Conservation (phyloP, 2,888 invertebrate genomes). For the Caradrina kadenii region DNA sequence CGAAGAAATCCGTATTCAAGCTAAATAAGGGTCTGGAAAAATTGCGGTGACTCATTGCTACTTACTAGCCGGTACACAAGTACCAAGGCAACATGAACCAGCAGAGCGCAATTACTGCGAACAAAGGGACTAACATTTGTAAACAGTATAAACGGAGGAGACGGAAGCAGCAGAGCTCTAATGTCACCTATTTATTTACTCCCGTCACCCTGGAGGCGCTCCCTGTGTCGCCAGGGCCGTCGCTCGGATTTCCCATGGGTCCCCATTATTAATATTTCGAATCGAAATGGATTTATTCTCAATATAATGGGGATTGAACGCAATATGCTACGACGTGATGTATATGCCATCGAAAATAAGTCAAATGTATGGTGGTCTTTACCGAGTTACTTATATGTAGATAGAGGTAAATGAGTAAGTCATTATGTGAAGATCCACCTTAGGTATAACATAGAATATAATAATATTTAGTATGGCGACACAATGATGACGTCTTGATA, state of each 20-base stretch:
- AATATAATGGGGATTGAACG: constrained; percentile 57
- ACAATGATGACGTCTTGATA: neutral
- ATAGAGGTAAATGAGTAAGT: neutral
- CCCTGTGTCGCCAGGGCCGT: constrained; percentile 16
- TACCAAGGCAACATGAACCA: constrained; percentile 37
- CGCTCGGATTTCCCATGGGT: constrained; percentile 70
- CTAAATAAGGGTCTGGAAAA: neutral
- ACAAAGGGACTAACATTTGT: constrained; percentile 55
- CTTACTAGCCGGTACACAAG: constrained; percentile 31
- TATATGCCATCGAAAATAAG: constrained; percentile 8
- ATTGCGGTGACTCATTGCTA: constrained; percentile 23
- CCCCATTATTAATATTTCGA: constrained; percentile 64
- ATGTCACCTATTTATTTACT: constrained; percentile 62
- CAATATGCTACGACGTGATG: constrained; percentile 21
- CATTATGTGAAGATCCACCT: neutral
- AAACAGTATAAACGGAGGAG: constrained; percentile 58
- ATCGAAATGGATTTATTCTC: constrained; percentile 68
- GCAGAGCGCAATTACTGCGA: constrained; percentile 55
- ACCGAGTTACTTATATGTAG: neutral
- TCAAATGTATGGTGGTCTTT: neutral
- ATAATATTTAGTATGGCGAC: neutral
- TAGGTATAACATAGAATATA: neutral
- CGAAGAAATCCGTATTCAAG: constrained; percentile 1
- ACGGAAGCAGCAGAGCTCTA: constrained; percentile 45
- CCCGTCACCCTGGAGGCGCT: constrained; percentile 37